Evolutionary conservation across 2,113 vertebrate species (phyloP), one percentile per base, ranked within the genome.

Genomic region (Lucifuga dentata): DNA sequence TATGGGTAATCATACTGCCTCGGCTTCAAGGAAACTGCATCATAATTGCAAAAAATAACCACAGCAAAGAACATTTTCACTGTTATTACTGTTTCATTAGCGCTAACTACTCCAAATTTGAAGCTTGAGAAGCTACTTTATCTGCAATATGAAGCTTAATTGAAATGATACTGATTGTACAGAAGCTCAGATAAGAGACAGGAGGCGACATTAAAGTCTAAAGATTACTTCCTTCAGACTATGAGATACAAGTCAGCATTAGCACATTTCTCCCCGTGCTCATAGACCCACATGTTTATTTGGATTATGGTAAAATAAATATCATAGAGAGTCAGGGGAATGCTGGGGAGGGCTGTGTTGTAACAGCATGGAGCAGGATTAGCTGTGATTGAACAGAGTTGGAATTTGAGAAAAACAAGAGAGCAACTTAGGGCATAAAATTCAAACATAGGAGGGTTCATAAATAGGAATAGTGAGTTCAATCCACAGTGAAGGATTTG

Each of bases 221-320:
- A 80, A 84, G 76, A 79, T 89, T 86, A 84, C 86, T 80, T 74
- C 74, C 76, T 53, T 36, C 26, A 29, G 67, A 76, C 78, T 78
- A 67, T 23, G 45, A 69, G 71, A 81, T 85, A 61, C 57, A 68
- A 72, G 80, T 86, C 82, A 79, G 73, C 74, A 68, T 43, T 44
- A 58, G 62, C 61, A 50, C 50, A 60, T 50, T 59, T 79, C 61
- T 60, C 33, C 15, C 45, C 1, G 23, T 36, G 72, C 69, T 40
- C 58, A 52, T 50, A 60, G 52, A 71, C 66, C 57, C 66, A n/a
- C 9, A 24, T 84, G 78, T 87, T 89, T 73, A 77, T 79, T 75
- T 81, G 78, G 87, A 81, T 84, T 84, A 78, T 48, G 73, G 69
- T 68, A 62, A 71, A 84, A 83, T 85, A 83, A 86, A 86, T 83